These are phyloP conservation scores for Drosophila setosimentum DNA, from an alignment of 2,888 invertebrate genomes.

Conservation along the genomic window DNA sequence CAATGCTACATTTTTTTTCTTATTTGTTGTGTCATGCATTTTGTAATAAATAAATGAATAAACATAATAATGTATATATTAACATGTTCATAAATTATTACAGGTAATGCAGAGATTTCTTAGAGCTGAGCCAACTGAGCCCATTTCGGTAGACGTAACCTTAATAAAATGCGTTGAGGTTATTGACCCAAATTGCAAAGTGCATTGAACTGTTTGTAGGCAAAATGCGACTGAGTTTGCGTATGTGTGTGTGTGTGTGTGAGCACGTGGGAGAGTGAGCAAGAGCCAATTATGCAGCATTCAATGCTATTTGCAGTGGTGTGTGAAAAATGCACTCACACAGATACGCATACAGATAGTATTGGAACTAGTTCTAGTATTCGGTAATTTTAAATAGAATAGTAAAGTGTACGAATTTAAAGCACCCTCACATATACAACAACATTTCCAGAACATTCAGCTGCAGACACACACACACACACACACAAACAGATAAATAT, in stretches of 20 bases:
- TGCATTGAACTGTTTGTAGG: constrained; percentile 83
- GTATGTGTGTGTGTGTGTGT: constrained; percentile 1
- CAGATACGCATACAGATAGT: background rate
- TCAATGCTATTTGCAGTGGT: constrained; percentile 11
- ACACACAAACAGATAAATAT: background rate
- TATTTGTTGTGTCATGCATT: background rate
- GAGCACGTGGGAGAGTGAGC: constrained; percentile 11
- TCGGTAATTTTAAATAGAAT: background rate
- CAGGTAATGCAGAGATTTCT: background rate
- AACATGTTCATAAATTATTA: background rate
- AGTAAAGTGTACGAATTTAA: background rate
- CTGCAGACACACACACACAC: background rate
- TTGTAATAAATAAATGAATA: background rate
- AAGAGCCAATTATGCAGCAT: constrained; percentile 1
- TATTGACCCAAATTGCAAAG: constrained; percentile 85
- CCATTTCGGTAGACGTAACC: constrained; percentile 67
- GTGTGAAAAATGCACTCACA: constrained; percentile 4
- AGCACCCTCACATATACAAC: background rate
- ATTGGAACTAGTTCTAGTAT: background rate
- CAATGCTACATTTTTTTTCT: background rate
- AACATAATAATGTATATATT: background rate
- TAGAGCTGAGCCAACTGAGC: background rate
- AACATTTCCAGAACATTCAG: constrained; percentile 41
- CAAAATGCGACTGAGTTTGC: constrained; percentile 11
- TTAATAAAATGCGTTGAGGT: constrained; percentile 79